Evolutionary conservation across 2,113 vertebrate species (phyloP).

Genomic region (Notothenia coriiceps): DNA sequence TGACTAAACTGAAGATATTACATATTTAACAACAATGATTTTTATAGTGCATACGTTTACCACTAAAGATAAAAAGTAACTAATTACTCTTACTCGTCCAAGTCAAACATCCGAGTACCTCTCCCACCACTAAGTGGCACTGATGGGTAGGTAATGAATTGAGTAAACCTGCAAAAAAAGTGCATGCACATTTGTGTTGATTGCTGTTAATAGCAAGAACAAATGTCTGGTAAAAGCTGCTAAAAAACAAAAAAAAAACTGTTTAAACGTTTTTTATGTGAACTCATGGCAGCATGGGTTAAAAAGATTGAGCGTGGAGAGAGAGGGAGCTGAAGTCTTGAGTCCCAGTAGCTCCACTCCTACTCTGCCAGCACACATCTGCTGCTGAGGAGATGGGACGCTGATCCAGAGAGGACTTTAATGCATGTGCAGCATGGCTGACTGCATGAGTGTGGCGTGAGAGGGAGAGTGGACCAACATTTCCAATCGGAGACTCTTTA

Average conservation of each 20-base stretch:
- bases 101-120: too few species aligned
- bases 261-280: background rate
- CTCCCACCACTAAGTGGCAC: constrained; percentile 61
- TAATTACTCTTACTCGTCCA: too few species aligned
- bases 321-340: constrained; percentile 50
- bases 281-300: constrained; percentile 21
- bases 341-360: constrained; percentile 64
- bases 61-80: constrained; percentile 4
- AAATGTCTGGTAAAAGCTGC: background rate
- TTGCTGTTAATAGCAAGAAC: background rate
- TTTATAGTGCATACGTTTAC: constrained; percentile 45
- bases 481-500: constrained; percentile 7
- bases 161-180: constrained; percentile 18
- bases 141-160: constrained; percentile 37
- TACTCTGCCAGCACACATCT: constrained; percentile 68
- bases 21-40: background rate
- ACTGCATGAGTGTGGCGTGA: constrained; percentile 30
- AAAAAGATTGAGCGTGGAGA: constrained; percentile 26
- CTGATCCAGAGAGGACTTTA: constrained; percentile 62
- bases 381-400: constrained; percentile 69
- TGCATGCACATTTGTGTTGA: background rate
- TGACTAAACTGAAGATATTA: background rate
- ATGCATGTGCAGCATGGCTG: constrained; percentile 57
- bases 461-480: constrained; percentile 8
- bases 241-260: too few species aligned